A percentile compares a stretch with the other conserved stretches of the same genome.
Conservation (phyloP, 1,140 invertebrate species). For the Proales similis region DNA sequence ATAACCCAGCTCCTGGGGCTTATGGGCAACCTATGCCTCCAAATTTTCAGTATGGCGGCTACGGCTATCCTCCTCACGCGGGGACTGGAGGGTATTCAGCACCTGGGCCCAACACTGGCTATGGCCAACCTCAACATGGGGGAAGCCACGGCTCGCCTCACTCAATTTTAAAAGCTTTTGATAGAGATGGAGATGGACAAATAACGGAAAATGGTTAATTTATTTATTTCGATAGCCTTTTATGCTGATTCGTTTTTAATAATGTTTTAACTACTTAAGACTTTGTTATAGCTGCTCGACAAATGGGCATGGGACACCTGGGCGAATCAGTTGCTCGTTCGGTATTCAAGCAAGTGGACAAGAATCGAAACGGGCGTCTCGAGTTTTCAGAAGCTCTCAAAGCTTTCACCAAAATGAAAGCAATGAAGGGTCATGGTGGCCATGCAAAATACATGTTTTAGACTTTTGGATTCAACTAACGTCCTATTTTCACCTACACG, state of each 20-base stretch:
- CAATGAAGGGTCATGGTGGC: conserved; percentile 21
- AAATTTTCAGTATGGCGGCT: too few species aligned
- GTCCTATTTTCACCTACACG: too few species aligned
- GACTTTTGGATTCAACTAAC: too few species aligned
- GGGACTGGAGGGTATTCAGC: too few species aligned
- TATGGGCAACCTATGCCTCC: too few species aligned
- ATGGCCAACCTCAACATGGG: too few species aligned
- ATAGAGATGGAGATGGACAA: conserved; percentile 32
- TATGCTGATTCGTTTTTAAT: neutral
- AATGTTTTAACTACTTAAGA: neutral
- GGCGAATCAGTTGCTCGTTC: conserved; percentile 22
- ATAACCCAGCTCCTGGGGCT: too few species aligned
- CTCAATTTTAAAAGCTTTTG: conserved; percentile 31
- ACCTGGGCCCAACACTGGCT: too few species aligned
- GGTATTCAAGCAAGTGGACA: conserved; percentile 32
- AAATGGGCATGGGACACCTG: conserved; percentile 9
- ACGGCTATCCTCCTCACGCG: too few species aligned
- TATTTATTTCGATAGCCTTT: neutral
- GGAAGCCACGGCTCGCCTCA: too few species aligned
- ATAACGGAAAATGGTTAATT: conserved; percentile 34
- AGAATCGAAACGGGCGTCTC: conserved; percentile 27
- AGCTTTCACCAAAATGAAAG: conserved; percentile 18
- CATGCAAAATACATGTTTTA: too few species aligned
- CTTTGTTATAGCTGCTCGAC: conserved; percentile 25
- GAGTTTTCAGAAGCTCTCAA: conserved; percentile 19